Base-by-base conservation (phyloP, 2,113 vertebrate genomes). In the Saimiri boliviensis region DNA sequence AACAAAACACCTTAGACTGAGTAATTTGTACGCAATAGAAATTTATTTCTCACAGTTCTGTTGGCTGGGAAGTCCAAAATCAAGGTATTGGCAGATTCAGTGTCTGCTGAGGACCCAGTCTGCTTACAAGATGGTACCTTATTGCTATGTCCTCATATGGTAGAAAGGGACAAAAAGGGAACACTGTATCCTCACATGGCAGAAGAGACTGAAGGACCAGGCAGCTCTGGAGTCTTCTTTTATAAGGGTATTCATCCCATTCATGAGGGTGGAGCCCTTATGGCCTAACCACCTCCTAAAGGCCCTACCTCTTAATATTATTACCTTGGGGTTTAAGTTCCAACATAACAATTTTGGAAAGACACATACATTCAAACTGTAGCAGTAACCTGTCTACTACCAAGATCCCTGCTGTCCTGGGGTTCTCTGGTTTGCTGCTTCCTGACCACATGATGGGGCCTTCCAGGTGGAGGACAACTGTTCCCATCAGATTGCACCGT, bases 401-500 rank as follows among this genome's bases (percentile, higher is more conserved):
- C 71, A 45, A 14, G 60, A 42, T 76, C 56, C 63, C 35, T 30
- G 20, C 74, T 83, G 16, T 30, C 40, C 25, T 81, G 25, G 54
- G 14, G 30, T 25, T 84, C 85, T 96, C 85, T 3, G 25, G 40
- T 81, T 45, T 63, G 76, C 73, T 47, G 91, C 80, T 70, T 42
- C 12, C 3, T 63, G 89, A 8, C 16, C 7, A 6, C 0, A 2
- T 2, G n/a, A 11, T 5, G 40, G 35, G 21, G n/a, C 49, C 37
- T 89, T 13, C 0, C 0, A n/a, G 21, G 52, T 49, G 23, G 84
- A 73, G 45, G 90, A 9, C 0, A 6, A 45, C 47, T 25, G 16
- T 21, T 45, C 52, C 45, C 4, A 8, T 35, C 80, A 12, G 2
- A 12, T 0, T 32, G 30, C 0, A 1, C 5, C 40, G 49, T 16